A percentile compares a stretch with the other conserved stretches of the same genome.
phyloP scores from a whole-genome alignment of 1,140 invertebrate species.

The Drosophila dunni region DNA sequence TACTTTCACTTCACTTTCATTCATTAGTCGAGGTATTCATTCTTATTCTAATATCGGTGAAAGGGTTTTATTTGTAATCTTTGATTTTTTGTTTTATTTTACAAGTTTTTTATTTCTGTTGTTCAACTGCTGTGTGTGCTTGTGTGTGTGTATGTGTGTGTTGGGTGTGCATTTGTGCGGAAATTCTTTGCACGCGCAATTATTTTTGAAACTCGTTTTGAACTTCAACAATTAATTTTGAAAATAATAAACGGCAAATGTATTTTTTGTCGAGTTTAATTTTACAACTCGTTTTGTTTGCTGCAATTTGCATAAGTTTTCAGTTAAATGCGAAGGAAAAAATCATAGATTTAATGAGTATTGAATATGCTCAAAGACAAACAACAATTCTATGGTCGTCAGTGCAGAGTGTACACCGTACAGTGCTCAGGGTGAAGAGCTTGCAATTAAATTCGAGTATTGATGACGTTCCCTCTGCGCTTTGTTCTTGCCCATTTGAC shows the following conservation, averaged over 20 bases:
- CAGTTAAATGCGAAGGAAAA: neutral
- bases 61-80: slow-evolving; percentile 38
- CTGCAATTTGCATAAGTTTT: slow-evolving; percentile 75
- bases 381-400: neutral
- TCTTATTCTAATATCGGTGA: slow-evolving; percentile 80
- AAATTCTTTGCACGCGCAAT: slow-evolving; percentile 39
- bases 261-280: slow-evolving; percentile 50
- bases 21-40: slow-evolving; percentile 66
- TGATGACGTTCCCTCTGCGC: slow-evolving; percentile 50
- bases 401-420: neutral
- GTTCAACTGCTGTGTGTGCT: neutral
- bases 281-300: slow-evolving; percentile 50
- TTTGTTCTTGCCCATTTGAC: slow-evolving; percentile 36
- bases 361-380: neutral
- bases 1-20: slow-evolving; percentile 81
- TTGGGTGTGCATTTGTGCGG: slow-evolving; percentile 2
- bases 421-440: slow-evolving; percentile 46
- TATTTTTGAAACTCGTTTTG: slow-evolving; percentile 59
- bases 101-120: slow-evolving; percentile 2
- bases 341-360: neutral
- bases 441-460: slow-evolving; percentile 65
- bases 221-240: slow-evolving; percentile 68
- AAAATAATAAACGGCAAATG: slow-evolving; percentile 62
- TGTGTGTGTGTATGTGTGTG: neutral
- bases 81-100: slow-evolving; percentile 1